Base-by-base conservation (phyloP, 2,797 vertebrate genomes). In the Chiroxiphia lanceolata region DNA sequence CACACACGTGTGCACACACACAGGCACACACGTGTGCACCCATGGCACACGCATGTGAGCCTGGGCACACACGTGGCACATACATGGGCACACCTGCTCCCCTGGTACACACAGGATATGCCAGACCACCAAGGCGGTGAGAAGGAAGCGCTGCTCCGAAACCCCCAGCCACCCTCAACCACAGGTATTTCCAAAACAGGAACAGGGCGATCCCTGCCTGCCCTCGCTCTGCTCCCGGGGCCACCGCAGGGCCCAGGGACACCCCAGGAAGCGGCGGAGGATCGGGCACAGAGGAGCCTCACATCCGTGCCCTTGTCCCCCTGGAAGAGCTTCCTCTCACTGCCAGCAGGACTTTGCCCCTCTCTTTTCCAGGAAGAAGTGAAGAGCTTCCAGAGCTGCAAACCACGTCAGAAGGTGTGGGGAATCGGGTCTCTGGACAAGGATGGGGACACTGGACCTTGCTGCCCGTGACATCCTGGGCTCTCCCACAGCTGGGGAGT, bases 81-180 rank as follows among this genome's bases (percentile, higher is more conserved):
- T 31, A 18, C 4, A 22, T 0, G 26, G 34, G 61, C 47, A n/a
- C 61, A 29, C 4, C 1, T 0, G 2, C 19, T 42, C 15, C 65
- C 71, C 50, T 64, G 13, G 4, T 5, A 0, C 1, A 0, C 47
- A 15, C 11, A 6, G 65, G 54, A 36, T 2, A 1, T 0, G 2
- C 26, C 56, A 31, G 92, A 67, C 65, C 84, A 78, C 87, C 75
- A 26, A 14, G 31, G 75, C 6, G 3, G 87, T 2, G 1, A 15
- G 72, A 69, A 42, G 87, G 69, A 80, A 78, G 60, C 2, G 6
- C 47, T 21, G 83, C 64, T 25, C 47, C 1, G 0, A 10, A 83
- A 34, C 60, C 7, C 4, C 0, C 53, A 23, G 89, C 31, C 44
- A 13, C 44, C 40, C n/a, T 12, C 7, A 42, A 61, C 54, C 79